Base-by-base conservation (phyloP, 2,113 vertebrate genomes). In the Cryptomyrus ogoouensis region DNA sequence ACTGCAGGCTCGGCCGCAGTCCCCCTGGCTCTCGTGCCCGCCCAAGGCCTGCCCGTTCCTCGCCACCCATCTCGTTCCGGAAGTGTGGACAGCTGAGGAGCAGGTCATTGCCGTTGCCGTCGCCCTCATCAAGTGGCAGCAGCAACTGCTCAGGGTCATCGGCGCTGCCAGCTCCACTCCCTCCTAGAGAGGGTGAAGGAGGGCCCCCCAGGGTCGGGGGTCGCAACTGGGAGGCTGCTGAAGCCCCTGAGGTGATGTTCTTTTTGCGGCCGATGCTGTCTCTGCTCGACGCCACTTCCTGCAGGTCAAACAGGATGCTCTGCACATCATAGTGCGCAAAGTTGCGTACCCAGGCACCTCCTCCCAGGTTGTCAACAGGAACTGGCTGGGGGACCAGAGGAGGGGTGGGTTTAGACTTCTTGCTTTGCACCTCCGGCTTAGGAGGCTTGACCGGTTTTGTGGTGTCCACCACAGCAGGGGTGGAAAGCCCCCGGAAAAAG, bases 301-400 rank as follows among this genome's bases (percentile, higher is more conserved):
- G 93, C 24, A 96, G 95, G 91, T 98, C 97, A 4, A 98, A 98
- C 77, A 98, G 94, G 92, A 98, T 96, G 92, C 98, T 98, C 93
- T 98, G 98, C 24, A 98, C 96, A 0, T 98, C 98, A 1, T 98
- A 97, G 94, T 98, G 98, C 90, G 97, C 98, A 91, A 98, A 96
- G 94, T 96, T 96, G 90, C 96, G 96, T 77, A 97, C 96, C 95
- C 96, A 97, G 1, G 95, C 94, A 7, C 95, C 96, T 0, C 94
- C 94, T 0, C 94, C 95, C 0, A 94, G 93, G 91, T 94, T 93
- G 90, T 95, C 94, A 87, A 89, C 94, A 0, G 91, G 90, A 46
- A 93, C 93, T 1, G 92, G 92, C 46, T 94, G 93, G 80, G 93
- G 91, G 77, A 94, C 90, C 80, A 92, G 95, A 83, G 90, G 90